Evolutionary conservation across 2,888 invertebrate genomes (phyloP), one percentile per base, ranked within the genome.

Genomic region (Ptychoptera albimana): DNA sequence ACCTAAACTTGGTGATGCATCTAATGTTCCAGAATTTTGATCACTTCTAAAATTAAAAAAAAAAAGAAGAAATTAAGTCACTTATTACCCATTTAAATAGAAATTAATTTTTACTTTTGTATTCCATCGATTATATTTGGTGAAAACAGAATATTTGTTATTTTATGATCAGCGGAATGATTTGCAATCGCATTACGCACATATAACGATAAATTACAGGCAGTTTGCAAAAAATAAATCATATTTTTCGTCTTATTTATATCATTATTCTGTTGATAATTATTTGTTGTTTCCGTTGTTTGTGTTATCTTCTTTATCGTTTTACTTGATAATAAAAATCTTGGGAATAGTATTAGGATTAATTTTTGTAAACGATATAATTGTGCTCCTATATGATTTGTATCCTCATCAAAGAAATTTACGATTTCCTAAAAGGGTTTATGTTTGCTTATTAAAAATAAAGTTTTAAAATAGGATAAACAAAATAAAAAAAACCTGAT

Each of bases 301-400:
- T 60, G 57, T 10, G 55, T 47, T 52, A 62, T 58, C 32, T 59
- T 56, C 4, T 57, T 56, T 5, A 65, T 53, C n/a, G 57, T 60
- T 1, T 51, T 32, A 35, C 69, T 69, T 48, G 67, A 64, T 1
- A 73, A 55, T 8, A 73, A 66, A 58, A 87, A 89, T 48, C 82
- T 73, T 4, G 81, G 75, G 49, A 88, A 69, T 42, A 89, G 68
- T 1, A 78, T 74, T 45, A 88, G 61, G 78, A 86, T 79, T 36
- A 86, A 69, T 50, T 76, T 74, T 56, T 82, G 82, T 47, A 89
- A 67, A 2, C 85, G 72, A 53, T 72, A 74, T 12, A 82, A 62
- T 54, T 76, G 74, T 0, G 75, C 72, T 1, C 75, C 70, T 46
- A 67, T 65, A 52, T 68, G 68, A 50, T 70, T 64, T 36, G 68